phyloP scores from a whole-genome alignment of 2,888 invertebrate species.

The Sicus ferrugineus region DNA sequence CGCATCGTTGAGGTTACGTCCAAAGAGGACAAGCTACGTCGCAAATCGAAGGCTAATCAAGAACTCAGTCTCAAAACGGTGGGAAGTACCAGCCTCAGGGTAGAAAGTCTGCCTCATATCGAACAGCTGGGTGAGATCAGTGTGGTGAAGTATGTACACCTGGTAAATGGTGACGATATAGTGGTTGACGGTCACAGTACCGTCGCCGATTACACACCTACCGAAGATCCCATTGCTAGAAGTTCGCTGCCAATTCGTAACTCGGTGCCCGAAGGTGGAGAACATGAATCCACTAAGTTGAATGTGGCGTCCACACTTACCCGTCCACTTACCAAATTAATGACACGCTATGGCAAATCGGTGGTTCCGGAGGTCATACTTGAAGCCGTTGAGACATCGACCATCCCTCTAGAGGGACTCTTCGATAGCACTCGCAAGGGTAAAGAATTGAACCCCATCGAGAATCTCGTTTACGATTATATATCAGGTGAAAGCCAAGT shows the following conservation, averaged over 20 bases:
- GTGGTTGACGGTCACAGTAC: slow-evolving; percentile 63
- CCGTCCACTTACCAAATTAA: background rate
- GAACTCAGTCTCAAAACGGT: slow-evolving; percentile 65
- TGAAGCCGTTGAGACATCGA: slow-evolving; percentile 69
- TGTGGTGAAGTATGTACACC: slow-evolving; percentile 73
- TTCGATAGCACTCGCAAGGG: slow-evolving; percentile 68
- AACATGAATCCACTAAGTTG: slow-evolving; percentile 32
- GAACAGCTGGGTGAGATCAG: slow-evolving; percentile 77
- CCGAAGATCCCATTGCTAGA: slow-evolving; percentile 45
- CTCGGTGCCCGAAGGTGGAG: slow-evolving; percentile 46
- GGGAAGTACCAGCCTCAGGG: slow-evolving; percentile 66
- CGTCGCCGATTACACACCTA: slow-evolving; percentile 62
- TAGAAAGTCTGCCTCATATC: slow-evolving; percentile 70
- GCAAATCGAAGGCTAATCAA: slow-evolving; percentile 66
- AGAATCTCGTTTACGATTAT: slow-evolving; percentile 64
- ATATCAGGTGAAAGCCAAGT: slow-evolving; percentile 48
- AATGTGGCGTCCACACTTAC: slow-evolving; percentile 18
- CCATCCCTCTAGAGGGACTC: slow-evolving; percentile 73
- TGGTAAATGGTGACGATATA: slow-evolving; percentile 66
- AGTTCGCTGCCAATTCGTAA: slow-evolving; percentile 52
- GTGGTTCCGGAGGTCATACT: slow-evolving; percentile 59
- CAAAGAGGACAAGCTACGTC: slow-evolving; percentile 70
- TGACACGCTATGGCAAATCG: slow-evolving; percentile 53
- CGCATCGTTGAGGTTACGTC: slow-evolving; percentile 75
- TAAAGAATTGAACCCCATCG: slow-evolving; percentile 50